Base-by-base conservation (phyloP, 1,140 invertebrate species). In the Trichoplusia ni region DNA sequence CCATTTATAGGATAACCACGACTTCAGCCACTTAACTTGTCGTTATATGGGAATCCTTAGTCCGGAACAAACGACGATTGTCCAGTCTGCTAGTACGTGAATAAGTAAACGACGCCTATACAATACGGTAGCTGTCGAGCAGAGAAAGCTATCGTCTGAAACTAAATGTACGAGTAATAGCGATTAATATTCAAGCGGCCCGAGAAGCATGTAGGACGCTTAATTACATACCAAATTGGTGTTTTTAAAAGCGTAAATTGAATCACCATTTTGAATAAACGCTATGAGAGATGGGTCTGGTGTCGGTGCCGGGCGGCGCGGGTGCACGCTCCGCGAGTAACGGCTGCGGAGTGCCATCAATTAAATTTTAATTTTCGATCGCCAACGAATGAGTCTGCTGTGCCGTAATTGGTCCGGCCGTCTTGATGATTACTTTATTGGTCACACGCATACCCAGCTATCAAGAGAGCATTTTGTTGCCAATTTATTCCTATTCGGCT, bases 381-480 rank as follows among this genome's bases (percentile, higher is more conserved):
- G 72, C 71, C 67, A 70, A 73, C 75, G 78, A 80, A 77, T 81
- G 72, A 81, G 76, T 80, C 80, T 64, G 76, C 77, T 68, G 56
- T 66, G 64, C 33, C 64, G 77, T 89, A 86, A 86, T 89, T 86
- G 83, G 76, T 61, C 73, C 37, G 69, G 47, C 81, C 70, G 69
- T 80, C 72, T 72, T 73, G 78, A 82, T 85, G 81, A 89, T 86
- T 84, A 81, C 82, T 87, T 89, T 87, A 89, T 89, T 87, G 86
- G 79, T 74, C 75, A 69, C 79, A 75, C 70, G 76, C 75, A 78
- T 73, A 82, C 60, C 70, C 73, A 58, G 62, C 68, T 68, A 73
- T 76, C 69, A 47, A 64, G 64, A 79, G 46, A 51, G 44, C 33
- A 79, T 79, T 70, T 65, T 65, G 60, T 67, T 54, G 68, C 72